Evolutionary conservation across 1,140 invertebrate genomes (phyloP).

Genomic region (Spodoptera litura): DNA sequence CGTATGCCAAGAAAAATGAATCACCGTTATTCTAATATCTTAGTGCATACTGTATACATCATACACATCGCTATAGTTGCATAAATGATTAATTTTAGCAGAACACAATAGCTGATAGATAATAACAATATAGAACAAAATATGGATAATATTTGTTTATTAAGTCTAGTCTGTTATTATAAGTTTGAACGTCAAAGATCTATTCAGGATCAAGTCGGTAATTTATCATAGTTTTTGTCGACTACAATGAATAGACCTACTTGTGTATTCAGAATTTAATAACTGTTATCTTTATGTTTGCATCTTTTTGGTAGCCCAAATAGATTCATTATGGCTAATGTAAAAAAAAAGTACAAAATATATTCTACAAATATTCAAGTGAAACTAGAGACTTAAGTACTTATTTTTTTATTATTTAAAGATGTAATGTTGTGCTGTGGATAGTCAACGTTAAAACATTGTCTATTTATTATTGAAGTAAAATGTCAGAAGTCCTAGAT

Average conservation of each 20-base stretch:
- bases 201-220: constrained; percentile 59
- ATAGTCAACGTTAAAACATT: background rate
- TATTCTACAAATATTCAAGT: background rate
- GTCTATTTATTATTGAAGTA: constrained; percentile 24
- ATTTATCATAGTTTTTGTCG: constrained; percentile 81
- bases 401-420: no score
- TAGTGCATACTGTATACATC: constrained; percentile 4
- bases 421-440: no score
- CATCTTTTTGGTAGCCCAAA: constrained; percentile 20
- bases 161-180: constrained; percentile 35
- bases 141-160: constrained; percentile 44
- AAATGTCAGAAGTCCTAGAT: constrained; percentile 49
- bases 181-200: constrained; percentile 59
- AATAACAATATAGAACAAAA: constrained; percentile 34
- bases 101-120: constrained; percentile 49
- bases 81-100: constrained; percentile 51
- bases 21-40: constrained; percentile 4
- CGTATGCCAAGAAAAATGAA: background rate
- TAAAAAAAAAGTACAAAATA: background rate
- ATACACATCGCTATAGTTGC: background rate
- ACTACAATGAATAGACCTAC: constrained; percentile 59
- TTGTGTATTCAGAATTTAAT: constrained; percentile 22
- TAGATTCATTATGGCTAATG: constrained; percentile 17
- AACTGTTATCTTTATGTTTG: constrained; percentile 25
- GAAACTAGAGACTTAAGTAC: background rate